Percentiles rank a stretch among this genome's conserved stretches.
Conservation (phyloP, 2,888 invertebrate genomes). For the Patella pellucida region DNA sequence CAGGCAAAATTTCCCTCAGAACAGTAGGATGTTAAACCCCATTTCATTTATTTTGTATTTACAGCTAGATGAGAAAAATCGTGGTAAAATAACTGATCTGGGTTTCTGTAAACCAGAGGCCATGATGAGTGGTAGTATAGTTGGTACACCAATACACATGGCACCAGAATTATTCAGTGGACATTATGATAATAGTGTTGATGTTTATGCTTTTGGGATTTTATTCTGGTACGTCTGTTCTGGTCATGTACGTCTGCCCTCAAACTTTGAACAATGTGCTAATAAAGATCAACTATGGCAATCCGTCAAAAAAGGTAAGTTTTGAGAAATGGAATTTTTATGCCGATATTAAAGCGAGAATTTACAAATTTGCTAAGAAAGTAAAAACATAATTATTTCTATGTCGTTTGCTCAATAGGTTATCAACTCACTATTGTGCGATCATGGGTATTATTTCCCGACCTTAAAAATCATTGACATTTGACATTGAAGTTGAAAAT, state of each 20-base stretch:
- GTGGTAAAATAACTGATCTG: conserved; percentile 87
- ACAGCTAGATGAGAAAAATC: conserved; percentile 79
- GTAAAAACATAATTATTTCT: no score
- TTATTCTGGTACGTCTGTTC: conserved; percentile 92
- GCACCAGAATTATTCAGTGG: conserved; percentile 88
- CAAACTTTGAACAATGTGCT: conserved; percentile 85
- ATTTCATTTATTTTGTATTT: conserved; percentile 28
- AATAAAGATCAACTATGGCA: conserved; percentile 90
- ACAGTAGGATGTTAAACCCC: no score
- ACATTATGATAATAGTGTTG: conserved; percentile 85
- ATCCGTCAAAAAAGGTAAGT: conserved; percentile 83
- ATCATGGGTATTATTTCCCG: no score
- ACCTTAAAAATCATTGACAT: no score
- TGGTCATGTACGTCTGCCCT: conserved; percentile 83
- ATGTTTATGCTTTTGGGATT: conserved; percentile 91
- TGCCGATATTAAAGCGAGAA: no score
- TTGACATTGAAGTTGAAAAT: no score
- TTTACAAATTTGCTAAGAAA: no score
- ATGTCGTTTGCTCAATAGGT: no score
- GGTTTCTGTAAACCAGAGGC: conserved; percentile 92
- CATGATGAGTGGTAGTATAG: conserved; percentile 90
- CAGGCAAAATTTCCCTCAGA: no score
- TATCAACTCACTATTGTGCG: no score
- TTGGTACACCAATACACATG: conserved; percentile 88
- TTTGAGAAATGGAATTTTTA: not conserved